phyloP scores from a whole-genome alignment of 2,888 invertebrate species.

The Tolmerus cingulatus region DNA sequence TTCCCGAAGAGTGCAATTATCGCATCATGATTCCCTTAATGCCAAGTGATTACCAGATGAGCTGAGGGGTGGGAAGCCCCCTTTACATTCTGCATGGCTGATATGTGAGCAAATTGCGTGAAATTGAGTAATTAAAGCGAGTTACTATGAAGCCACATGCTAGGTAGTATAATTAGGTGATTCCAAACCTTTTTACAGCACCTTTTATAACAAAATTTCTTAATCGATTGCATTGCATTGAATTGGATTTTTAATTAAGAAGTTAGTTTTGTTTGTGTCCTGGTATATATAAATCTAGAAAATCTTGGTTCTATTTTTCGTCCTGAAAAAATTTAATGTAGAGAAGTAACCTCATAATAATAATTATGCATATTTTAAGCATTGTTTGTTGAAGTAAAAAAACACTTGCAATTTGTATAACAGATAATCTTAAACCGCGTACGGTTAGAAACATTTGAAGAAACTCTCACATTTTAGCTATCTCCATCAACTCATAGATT shows the following conservation, averaged over 20 bases:
- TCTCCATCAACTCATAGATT: not conserved
- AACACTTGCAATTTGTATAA: too few species aligned
- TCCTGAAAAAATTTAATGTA: too few species aligned
- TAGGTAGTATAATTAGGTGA: not conserved
- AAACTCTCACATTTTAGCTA: not conserved
- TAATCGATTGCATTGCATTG: not conserved
- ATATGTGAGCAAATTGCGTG: slow-evolving; percentile 11
- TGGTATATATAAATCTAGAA: too few species aligned
- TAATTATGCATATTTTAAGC: too few species aligned
- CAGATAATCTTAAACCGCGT: too few species aligned
- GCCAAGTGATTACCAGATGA: slow-evolving; percentile 11
- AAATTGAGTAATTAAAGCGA: slow-evolving; percentile 22
- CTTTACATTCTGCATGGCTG: not conserved
- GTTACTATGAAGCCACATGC: not conserved
- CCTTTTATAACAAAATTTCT: not conserved
- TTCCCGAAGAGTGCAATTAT: slow-evolving; percentile 19
- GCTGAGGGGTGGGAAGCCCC: not conserved
- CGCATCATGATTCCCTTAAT: slow-evolving; percentile 3
- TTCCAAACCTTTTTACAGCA: not conserved
- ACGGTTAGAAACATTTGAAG: not conserved
- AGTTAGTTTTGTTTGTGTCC: too few species aligned
- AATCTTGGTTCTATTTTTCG: too few species aligned
- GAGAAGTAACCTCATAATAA: too few species aligned
- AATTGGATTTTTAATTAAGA: not conserved
- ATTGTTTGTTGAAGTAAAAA: too few species aligned